Conservation (phyloP, 53 echinoderm and acorn worm species). For the Stichopus horrens region DNA sequence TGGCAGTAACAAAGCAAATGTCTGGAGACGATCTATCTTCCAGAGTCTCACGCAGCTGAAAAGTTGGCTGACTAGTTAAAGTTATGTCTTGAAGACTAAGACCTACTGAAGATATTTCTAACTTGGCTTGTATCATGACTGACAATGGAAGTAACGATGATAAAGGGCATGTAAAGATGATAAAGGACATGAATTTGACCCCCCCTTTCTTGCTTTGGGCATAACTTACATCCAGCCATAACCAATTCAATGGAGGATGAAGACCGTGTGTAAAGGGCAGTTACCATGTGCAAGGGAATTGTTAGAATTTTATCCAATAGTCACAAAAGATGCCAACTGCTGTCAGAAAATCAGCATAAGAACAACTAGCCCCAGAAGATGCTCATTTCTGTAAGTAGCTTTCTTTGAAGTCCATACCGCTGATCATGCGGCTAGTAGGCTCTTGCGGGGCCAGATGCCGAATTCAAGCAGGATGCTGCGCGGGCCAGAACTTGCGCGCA, state of each 20-base stretch:
- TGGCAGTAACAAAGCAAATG: conserved; percentile 7
- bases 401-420: not conserved
- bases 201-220: conserved; percentile 29
- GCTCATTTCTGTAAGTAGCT: conserved; percentile 17
- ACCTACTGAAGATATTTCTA: not conserved
- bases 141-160: conserved; percentile 22
- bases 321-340: not conserved
- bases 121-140: conserved; percentile 18
- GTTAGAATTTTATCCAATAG: conserved; percentile 20
- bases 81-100: not conserved
- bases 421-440: too few relatives aligned
- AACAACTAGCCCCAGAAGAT: conserved; percentile 1
- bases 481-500: too few relatives aligned
- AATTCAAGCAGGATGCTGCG: too few relatives aligned
- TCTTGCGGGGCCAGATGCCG: too few relatives aligned
- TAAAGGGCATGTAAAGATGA: conserved; percentile 17
- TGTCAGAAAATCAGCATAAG: conserved; percentile 7
- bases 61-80: conserved; percentile 16
- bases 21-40: conserved; percentile 13
- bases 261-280: not conserved
- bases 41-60: conserved; percentile 31
- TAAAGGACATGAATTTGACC: not conserved
- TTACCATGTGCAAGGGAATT: conserved; percentile 11
- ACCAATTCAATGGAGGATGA: conserved; percentile 32
- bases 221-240: conserved; percentile 36